Conservation (phyloP, 2,797 vertebrate genomes). For the Galago senegalensis region DNA sequence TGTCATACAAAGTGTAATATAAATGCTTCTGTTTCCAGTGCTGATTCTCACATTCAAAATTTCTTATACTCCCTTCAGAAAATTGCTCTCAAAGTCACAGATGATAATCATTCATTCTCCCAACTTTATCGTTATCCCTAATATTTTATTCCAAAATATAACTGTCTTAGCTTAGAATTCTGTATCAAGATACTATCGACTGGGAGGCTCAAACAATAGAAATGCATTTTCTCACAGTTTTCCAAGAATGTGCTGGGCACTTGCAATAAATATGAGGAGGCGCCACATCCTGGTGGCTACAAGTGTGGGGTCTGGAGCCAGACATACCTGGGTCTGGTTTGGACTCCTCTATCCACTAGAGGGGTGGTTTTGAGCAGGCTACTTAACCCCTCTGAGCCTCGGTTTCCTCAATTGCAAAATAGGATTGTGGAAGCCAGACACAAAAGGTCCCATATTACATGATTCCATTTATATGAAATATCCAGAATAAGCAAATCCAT, state of each 20-base stretch:
- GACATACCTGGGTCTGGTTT: slow-evolving; percentile 10
- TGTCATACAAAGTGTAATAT: slow-evolving; percentile 12
- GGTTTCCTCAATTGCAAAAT: slow-evolving; percentile 44
- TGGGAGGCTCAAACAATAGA: not conserved
- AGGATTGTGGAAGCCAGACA: slow-evolving; percentile 17
- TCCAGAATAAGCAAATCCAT: slow-evolving; percentile 15
- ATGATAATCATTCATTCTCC: slow-evolving; percentile 49
- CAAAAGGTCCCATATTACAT: not conserved
- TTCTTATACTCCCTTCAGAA: slow-evolving; percentile 32
- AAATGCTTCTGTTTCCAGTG: slow-evolving; percentile 25
- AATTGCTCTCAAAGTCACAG: slow-evolving; percentile 51
- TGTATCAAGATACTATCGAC: slow-evolving; percentile 35
- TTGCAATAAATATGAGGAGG: not conserved
- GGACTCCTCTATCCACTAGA: not conserved
- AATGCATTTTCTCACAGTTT: slow-evolving; percentile 24
- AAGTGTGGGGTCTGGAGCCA: slow-evolving; percentile 13
- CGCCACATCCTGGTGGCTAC: not conserved
- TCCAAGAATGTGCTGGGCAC: slow-evolving; percentile 49
- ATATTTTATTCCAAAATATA: slow-evolving; percentile 22
- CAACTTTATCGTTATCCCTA: slow-evolving; percentile 5
- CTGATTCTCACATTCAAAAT: slow-evolving; percentile 40
- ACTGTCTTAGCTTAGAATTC: not conserved
- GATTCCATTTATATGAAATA: slow-evolving; percentile 22
- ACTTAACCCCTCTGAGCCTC: slow-evolving; percentile 21
- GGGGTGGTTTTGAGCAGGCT: not conserved